Base-by-base conservation (phyloP, 2,797 vertebrate species). In the Thalassophryne amazonica region DNA sequence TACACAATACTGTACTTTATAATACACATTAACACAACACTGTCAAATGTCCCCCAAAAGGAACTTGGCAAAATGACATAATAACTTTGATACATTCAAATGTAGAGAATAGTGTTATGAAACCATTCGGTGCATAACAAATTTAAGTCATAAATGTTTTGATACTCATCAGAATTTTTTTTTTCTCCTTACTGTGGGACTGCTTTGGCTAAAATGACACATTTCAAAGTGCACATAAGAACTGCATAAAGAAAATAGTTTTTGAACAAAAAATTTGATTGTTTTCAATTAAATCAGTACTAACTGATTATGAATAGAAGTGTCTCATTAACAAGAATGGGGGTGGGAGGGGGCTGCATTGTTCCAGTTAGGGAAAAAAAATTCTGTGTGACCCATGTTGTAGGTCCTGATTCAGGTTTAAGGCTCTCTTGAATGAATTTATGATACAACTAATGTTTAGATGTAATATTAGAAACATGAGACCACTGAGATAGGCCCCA, bases 21-120 rank as follows among this genome's bases (percentile, higher is more conserved):
- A 74, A 77, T 81, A 85, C 69, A 86, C 78, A 80, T 78, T 57
- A 85, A 85, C 76, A 84, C 80, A 73, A 62, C 54, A 78, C 73
- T 64, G 65, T 60, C 34, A 25, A 36, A 12, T 11, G 11, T 35
- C 21, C 25, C 21, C 34, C 12, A 35, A n/a, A n/a, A n/a, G n/a
- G n/a, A n/a, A 81, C 53, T 16, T 51, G 57, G 65, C 25, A 54
- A 60, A 76, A 59, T 17, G 38, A 64, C 42, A 36, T 10, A 60
- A 60, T 37, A 42, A 56, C 65, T 61, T 45, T 57, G 62, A 41
- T 73, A 85, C 84, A 86, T 86, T 84, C 73, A 81, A 67, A 80
- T 15, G n/a, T 47, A 60, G 48, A 65, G 73, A 75, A 69, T 36
- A 25, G 57, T 38, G 25, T 45, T 7, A 27, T 41, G 56, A 50